Base-by-base conservation (phyloP, 2,888 invertebrate species). In the Sesia apiformis region DNA sequence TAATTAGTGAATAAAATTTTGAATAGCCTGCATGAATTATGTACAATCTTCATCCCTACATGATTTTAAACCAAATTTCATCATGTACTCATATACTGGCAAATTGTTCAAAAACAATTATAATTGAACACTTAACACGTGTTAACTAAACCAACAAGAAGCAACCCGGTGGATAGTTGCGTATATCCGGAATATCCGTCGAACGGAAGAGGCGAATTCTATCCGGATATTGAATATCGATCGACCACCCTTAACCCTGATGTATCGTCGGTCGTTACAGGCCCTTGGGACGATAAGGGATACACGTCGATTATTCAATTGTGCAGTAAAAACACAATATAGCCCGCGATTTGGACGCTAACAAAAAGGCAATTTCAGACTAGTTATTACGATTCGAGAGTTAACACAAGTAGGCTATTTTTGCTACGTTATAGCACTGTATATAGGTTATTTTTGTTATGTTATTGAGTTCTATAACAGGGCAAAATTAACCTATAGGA, bases 221-320 rank as follows among this genome's bases (percentile, higher is more conserved):
- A 70, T 62, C 80, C 87, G 88, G 88, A 88, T 88, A 89, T 89
- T 88, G 87, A 87, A 87, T 88, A 88, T 88, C 86, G 88, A 89
- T 86, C 87, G 84, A 64, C 77, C 74, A 80, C 85, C 84, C 88
- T 84, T 84, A 86, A 82, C 85, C 79, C 82, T 85, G 84, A 86
- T 79, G 81, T 86, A 86, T 82, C 74, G 78, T 57, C 69, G 69
- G 72, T 79, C 76, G 81, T 81, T 78, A 78, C 78, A 69, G 75
- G 71, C 77, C 80, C 79, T 76, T 60, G 71, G 66, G 66, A 73
- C 71, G 71, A 78, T 78, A 80, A 79, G 70, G 77, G 76, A 77
- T 81, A 78, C 76, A 79, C 70, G 66, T 62, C 71, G 75, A 80
- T 81, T 80, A 83, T 81, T 84, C 79, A 78, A 82, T 82, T 83